A percentile compares a stretch with the other conserved stretches of the same genome.
Evolutionary conservation across 2,797 vertebrate genomes (phyloP).

Genomic region (Mallotus villosus): DNA sequence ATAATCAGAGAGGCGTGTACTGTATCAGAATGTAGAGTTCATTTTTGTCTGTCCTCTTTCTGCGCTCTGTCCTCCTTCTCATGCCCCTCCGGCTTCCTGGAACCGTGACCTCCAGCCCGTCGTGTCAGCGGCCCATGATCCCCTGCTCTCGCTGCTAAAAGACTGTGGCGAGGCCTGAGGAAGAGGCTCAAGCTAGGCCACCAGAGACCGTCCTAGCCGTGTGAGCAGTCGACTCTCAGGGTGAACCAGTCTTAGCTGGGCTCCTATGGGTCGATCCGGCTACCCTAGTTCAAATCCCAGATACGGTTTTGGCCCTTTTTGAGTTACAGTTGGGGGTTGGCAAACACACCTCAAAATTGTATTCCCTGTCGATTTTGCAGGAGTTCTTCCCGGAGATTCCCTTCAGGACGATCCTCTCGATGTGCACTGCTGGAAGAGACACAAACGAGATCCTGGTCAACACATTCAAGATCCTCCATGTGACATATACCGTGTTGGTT

Average conservation of each 20-base stretch:
- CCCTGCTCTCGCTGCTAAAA: not conserved
- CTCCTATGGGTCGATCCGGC: not conserved
- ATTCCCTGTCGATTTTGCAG: conserved; percentile 65
- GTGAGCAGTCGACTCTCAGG: not conserved
- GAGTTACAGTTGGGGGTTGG: no score
- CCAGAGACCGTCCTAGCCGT: not conserved
- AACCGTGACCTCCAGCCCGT: conserved; percentile 7
- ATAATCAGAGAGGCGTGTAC: not conserved
- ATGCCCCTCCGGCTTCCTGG: conserved; percentile 17
- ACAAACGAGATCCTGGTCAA: not conserved
- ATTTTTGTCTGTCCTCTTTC: not conserved
- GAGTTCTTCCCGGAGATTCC: conserved; percentile 51
- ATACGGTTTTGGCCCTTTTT: not conserved
- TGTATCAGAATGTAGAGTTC: not conserved
- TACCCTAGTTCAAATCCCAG: not conserved
- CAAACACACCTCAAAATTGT: conserved; percentile 69
- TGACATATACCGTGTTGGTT: not conserved
- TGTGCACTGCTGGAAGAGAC: conserved; percentile 65
- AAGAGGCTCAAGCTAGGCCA: not conserved
- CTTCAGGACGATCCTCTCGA: conserved; percentile 68
- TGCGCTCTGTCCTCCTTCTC: not conserved
- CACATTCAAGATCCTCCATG: not conserved
- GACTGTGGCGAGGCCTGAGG: not conserved
- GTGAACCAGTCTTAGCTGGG: not conserved
- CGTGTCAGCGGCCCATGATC: not conserved